phyloP scores from a whole-genome alignment of 2,888 invertebrate species.

The Aporophyla nigra region DNA sequence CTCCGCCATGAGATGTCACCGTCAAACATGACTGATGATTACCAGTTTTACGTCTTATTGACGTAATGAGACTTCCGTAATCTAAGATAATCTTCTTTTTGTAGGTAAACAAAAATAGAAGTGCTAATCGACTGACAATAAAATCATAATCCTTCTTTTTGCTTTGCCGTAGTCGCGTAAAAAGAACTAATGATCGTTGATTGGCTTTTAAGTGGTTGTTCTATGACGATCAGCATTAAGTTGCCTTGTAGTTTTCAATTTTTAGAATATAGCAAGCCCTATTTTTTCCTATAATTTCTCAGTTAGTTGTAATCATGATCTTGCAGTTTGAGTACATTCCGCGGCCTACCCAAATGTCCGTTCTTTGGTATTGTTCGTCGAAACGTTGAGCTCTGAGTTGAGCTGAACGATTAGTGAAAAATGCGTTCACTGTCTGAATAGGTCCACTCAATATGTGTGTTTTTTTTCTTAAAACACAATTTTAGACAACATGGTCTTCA shows the following conservation, averaged over 20 bases:
- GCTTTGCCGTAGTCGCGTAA: too few relatives aligned
- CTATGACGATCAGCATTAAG: not conserved
- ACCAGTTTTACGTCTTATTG: conserved; percentile 3
- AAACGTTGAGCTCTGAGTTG: too few relatives aligned
- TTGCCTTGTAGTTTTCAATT: not conserved
- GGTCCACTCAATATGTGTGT: too few relatives aligned
- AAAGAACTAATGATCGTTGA: not conserved
- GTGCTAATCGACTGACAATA: not conserved
- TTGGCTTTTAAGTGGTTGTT: conserved; percentile 9
- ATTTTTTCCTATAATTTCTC: not conserved
- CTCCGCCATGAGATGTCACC: conserved; percentile 9
- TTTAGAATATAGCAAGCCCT: not conserved
- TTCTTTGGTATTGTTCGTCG: too few relatives aligned
- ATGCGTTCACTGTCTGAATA: too few relatives aligned
- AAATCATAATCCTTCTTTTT: too few relatives aligned
- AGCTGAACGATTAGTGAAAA: too few relatives aligned
- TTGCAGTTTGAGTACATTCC: too few relatives aligned
- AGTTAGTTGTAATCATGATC: not conserved
- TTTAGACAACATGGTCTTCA: too few relatives aligned
- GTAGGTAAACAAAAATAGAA: not conserved
- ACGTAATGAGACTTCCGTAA: conserved; percentile 17
- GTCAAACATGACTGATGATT: conserved; percentile 10
- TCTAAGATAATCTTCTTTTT: not conserved
- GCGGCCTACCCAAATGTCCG: too few relatives aligned
- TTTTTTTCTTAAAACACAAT: too few relatives aligned